Base-by-base conservation (phyloP, 2,888 invertebrate species). In the Mimachlamys varia region DNA sequence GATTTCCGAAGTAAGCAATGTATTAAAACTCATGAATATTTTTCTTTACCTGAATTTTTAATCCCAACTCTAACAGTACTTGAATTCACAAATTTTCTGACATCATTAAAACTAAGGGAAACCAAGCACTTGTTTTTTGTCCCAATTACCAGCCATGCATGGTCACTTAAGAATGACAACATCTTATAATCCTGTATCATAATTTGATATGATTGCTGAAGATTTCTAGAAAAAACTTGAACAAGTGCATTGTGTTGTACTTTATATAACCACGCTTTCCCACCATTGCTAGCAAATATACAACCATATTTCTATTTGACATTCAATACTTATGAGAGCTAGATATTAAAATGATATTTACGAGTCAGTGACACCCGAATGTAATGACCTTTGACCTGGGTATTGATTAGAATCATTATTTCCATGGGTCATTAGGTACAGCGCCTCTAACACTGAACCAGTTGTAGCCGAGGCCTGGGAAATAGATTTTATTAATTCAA, bases 331-430 rank as follows among this genome's bases (percentile, higher is more conserved):
- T 76, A 13, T 17, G 33, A 76, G 7, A 76, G 12, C 33, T 10
- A 76, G 76, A 76, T 76, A 76, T 76, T 76, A 33, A 76, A 76
- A 76, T 33, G 76, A 76, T 76, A 76, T 76, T 76, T 76, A 27
- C 33, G 76, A 76, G 27, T 76, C 76, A 76, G 15, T 76, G 76
- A 76, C 76, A 27, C 33, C 76, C 33, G 13, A 76, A 76, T 76
- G 10, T 12, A 4, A 33, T 33, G 76, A 76, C 76, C 76, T 76
- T 33, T 76, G 76, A 76, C 76, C 76, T 22, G 22, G 76, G 27
- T 76, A 76, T 76, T 33, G 76, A 76, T 76, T 33, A 27, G 33
- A 27, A 76, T 76, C 76, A 33, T 76, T 44, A 44, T 27, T 76
- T 27, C 33, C 13, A 76, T 10, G 76, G 76, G 76, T 33, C 33